Conservation (phyloP, 2,888 invertebrate genomes). For the Rhagium mordax region DNA sequence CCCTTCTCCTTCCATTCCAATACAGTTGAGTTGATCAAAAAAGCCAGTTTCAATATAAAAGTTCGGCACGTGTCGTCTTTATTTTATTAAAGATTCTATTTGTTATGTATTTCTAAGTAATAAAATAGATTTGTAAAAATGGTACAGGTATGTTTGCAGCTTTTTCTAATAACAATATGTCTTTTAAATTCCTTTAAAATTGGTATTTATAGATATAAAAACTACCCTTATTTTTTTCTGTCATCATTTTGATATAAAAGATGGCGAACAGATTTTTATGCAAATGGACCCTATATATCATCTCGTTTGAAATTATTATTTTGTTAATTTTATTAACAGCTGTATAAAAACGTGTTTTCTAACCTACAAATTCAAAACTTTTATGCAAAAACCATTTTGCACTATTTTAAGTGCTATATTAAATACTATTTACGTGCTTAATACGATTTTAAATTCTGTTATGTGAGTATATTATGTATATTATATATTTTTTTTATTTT, state of each 20-base stretch:
- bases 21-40: slow-evolving; percentile 58
- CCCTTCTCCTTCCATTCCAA: slow-evolving; percentile 43
- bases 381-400: neutral
- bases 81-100: slow-evolving; percentile 57
- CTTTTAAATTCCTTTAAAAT: slow-evolving; percentile 35
- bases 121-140: slow-evolving; percentile 52
- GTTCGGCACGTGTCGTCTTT: slow-evolving; percentile 64
- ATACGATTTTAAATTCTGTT: neutral
- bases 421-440: neutral
- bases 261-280: slow-evolving; percentile 66
- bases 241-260: slow-evolving; percentile 60
- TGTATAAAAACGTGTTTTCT: neutral
- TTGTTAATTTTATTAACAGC: neutral
- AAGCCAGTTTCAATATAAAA: slow-evolving; percentile 63
- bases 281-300: slow-evolving; percentile 56
- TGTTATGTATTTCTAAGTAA: slow-evolving; percentile 62
- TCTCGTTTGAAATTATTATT: slow-evolving; percentile 26
- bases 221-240: slow-evolving; percentile 62
- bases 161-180: slow-evolving; percentile 33
- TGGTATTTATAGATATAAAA: slow-evolving; percentile 50
- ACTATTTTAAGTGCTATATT: neutral
- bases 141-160: slow-evolving; percentile 62
- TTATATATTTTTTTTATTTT: too few species aligned
- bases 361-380: neutral
- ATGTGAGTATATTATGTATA: neutral